phyloP scores from a whole-genome alignment of 1,140 invertebrate genomes.

The Elymnias hypermnestra region DNA sequence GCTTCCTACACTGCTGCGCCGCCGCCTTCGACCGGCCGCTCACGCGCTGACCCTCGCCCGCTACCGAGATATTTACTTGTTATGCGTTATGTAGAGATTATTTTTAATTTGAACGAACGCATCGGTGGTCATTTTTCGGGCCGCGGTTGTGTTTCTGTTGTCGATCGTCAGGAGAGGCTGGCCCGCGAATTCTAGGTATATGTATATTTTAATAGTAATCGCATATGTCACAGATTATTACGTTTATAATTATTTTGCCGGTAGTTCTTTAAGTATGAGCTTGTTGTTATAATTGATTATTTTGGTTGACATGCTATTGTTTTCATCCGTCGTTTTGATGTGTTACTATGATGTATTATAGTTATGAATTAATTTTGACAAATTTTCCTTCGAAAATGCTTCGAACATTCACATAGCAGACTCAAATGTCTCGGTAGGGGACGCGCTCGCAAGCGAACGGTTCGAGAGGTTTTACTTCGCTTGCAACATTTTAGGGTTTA shows the following conservation, averaged over 20 bases:
- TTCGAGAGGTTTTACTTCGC: constrained; percentile 7
- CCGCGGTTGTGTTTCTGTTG: too few relatives aligned
- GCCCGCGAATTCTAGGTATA: too few relatives aligned
- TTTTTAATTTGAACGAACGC: too few relatives aligned
- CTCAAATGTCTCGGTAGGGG: constrained; percentile 5
- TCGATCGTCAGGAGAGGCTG: too few relatives aligned
- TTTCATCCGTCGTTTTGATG: constrained; percentile 16
- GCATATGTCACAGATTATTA: too few relatives aligned
- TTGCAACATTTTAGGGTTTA: constrained; percentile 13
- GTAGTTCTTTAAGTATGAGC: too few relatives aligned
- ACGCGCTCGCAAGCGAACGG: not conserved
- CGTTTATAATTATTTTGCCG: too few relatives aligned
- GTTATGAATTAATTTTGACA: constrained; percentile 16
- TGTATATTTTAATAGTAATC: too few relatives aligned
- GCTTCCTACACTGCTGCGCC: constrained; percentile 52
- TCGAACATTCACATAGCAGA: not conserved
- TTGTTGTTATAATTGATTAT: too few relatives aligned
- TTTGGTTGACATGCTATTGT: constrained; percentile 6
- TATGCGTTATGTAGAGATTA: not conserved
- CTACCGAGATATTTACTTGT: not conserved
- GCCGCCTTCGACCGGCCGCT: constrained; percentile 62
- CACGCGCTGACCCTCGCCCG: constrained; percentile 49
- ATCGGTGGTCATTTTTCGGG: too few relatives aligned
- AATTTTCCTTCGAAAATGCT: constrained; percentile 22
- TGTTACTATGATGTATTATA: not conserved